These are phyloP conservation scores for Andrena cerasifolii DNA, from an alignment of 1,140 invertebrate genomes.

Conservation along the genomic window DNA sequence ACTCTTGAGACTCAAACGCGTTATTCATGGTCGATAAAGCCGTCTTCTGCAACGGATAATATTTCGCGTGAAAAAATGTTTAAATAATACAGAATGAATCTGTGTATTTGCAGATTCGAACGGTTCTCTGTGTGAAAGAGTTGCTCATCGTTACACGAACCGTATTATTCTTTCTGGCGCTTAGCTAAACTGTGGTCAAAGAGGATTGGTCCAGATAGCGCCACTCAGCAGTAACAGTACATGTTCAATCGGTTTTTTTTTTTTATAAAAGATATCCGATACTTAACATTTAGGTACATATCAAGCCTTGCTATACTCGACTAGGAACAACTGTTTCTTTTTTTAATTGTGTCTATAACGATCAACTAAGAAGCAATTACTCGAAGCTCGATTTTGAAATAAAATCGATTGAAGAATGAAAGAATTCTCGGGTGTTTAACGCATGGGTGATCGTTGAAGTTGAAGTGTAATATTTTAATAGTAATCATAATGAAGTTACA, in stretches of 20 bases:
- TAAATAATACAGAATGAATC: not conserved
- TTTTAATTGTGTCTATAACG: too few species aligned
- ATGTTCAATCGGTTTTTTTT: not conserved
- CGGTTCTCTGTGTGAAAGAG: not conserved
- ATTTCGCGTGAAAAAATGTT: not conserved
- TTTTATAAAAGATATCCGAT: not conserved
- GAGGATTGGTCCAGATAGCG: not conserved
- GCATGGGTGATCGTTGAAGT: constrained; percentile 14
- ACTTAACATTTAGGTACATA: not conserved
- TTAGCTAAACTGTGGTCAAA: not conserved
- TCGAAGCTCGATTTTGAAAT: too few species aligned
- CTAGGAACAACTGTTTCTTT: too few species aligned
- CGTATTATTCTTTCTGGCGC: not conserved
- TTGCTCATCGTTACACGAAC: not conserved
- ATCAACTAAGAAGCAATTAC: too few species aligned
- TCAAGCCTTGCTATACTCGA: too few species aligned
- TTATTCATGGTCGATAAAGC: constrained; percentile 2
- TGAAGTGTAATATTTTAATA: constrained; percentile 79
- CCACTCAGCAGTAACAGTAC: not conserved
- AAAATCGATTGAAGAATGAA: not conserved
- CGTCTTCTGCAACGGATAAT: not conserved
- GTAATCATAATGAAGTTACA: constrained; percentile 80
- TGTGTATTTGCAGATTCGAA: not conserved
- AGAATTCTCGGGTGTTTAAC: constrained; percentile 12
- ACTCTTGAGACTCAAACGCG: not conserved